Conservation (phyloP, 2,113 vertebrate genomes). For the Pleuronectes platessa region DNA sequence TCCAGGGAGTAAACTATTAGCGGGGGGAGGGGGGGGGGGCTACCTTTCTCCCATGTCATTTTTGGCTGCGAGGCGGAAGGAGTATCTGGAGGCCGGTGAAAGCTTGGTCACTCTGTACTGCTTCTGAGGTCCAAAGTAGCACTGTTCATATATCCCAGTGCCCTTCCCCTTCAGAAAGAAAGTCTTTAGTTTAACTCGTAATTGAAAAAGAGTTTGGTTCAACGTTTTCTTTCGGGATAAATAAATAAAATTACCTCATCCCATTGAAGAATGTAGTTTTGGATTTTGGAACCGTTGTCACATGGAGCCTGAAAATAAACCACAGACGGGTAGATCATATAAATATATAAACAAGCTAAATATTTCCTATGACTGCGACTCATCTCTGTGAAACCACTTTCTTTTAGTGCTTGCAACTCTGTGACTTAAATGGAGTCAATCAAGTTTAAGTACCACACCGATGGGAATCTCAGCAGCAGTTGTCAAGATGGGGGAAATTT, state of each 20-base stretch:
- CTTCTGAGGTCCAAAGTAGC: slow-evolving; percentile 93
- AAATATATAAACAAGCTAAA: not conserved
- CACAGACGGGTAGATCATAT: not conserved
- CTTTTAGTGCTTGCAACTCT: no score
- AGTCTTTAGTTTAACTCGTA: not conserved
- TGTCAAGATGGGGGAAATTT: not conserved
- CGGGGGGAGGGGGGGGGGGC: not conserved
- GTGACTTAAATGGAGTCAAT: no score
- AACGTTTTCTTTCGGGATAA: not conserved
- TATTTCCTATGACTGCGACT: no score
- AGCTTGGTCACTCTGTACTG: slow-evolving; percentile 96
- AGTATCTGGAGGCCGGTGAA: slow-evolving; percentile 93
- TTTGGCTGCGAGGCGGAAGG: slow-evolving; percentile 95
- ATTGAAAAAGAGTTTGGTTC: not conserved
- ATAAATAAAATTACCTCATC: slow-evolving; percentile 87
- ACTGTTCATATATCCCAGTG: slow-evolving; percentile 90
- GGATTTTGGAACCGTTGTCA: slow-evolving; percentile 98
- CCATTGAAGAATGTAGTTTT: slow-evolving; percentile 95
- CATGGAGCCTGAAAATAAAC: slow-evolving; percentile 86
- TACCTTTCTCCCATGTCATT: slow-evolving; percentile 95
- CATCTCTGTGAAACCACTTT: no score
- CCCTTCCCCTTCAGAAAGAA: slow-evolving; percentile 89
- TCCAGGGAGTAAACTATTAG: not conserved
- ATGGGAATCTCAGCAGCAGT: not conserved
- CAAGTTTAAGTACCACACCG: not conserved